Evolutionary conservation across 2,888 invertebrate species (phyloP).

Genomic region (Coenonympha arcania): DNA sequence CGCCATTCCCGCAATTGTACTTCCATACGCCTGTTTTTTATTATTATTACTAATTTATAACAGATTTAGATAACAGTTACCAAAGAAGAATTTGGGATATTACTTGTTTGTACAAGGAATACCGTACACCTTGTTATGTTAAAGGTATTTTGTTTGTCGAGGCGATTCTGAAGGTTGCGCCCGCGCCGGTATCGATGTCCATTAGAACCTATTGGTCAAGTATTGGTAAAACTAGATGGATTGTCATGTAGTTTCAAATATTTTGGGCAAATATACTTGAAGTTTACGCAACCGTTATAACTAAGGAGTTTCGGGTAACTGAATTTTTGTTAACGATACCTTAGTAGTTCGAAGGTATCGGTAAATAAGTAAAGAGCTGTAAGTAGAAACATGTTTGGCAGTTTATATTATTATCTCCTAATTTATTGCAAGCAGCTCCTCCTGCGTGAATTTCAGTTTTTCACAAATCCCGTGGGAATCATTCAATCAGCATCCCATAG

Average conservation of each 20-base stretch:
- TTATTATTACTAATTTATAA: too few relatives aligned
- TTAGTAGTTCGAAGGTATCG: not conserved
- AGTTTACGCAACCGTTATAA: not conserved
- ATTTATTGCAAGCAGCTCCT: too few relatives aligned
- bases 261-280: not conserved
- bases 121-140: conserved; percentile 3
- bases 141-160: conserved; percentile 10
- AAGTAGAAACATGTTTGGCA: too few relatives aligned
- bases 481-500: too few relatives aligned
- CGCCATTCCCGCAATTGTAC: too few relatives aligned
- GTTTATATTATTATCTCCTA: too few relatives aligned
- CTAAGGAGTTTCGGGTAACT: not conserved
- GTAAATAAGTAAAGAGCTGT: too few relatives aligned
- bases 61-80: conserved; percentile 3
- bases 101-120: conserved; percentile 7
- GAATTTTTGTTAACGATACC: not conserved
- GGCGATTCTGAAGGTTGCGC: conserved; percentile 8
- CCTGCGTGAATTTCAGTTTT: too few relatives aligned
- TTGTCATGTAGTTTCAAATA: not conserved
- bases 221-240: conserved; percentile 9
- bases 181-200: conserved; percentile 2
- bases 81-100: conserved; percentile 1
- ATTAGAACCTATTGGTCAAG: conserved; percentile 5
- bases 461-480: too few relatives aligned
- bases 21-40: too few relatives aligned